Evolutionary conservation across 1,140 invertebrate species (phyloP).

Genomic region (Holcopasites calliopsidis): DNA sequence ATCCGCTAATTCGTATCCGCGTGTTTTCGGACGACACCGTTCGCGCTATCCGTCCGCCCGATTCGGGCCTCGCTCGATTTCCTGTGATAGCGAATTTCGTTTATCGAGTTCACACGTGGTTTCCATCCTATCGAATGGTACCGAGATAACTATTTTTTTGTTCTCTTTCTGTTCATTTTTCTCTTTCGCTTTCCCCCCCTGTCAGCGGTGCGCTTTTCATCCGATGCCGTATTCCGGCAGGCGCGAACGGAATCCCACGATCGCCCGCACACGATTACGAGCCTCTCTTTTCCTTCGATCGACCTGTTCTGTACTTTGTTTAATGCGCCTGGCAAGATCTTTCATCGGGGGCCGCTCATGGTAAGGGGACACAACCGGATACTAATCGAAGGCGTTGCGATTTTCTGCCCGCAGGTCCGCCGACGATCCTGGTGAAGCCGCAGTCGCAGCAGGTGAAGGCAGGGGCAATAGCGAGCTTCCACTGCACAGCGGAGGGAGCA

Average conservation of each 20-base stretch:
- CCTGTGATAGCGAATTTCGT: constrained; percentile 29
- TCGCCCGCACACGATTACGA: background rate
- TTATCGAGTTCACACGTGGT: constrained; percentile 31
- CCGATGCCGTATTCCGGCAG: background rate
- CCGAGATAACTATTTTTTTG: background rate
- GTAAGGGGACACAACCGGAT: constrained; percentile 1
- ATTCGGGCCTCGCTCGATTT: constrained; percentile 5
- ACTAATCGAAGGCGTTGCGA: constrained; percentile 46
- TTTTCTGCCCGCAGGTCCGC: constrained; percentile 88
- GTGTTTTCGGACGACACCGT: constrained; percentile 13
- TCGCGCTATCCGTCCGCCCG: background rate
- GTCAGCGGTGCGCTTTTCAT: background rate
- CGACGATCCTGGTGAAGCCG: constrained; percentile 92
- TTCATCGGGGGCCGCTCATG: no score
- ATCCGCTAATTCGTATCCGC: constrained; percentile 50
- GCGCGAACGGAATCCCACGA: constrained; percentile 3
- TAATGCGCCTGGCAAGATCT: background rate
- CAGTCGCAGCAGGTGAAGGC: constrained; percentile 92
- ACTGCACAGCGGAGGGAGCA: constrained; percentile 95
- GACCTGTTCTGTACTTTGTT: background rate
- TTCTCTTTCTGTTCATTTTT: background rate
- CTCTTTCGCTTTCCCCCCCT: background rate
- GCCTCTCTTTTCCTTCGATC: background rate
- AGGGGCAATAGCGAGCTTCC: constrained; percentile 95
- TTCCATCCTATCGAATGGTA: constrained; percentile 3